phyloP scores from a whole-genome alignment of 2,113 vertebrate species.

The Petrocephalus zakoni region DNA sequence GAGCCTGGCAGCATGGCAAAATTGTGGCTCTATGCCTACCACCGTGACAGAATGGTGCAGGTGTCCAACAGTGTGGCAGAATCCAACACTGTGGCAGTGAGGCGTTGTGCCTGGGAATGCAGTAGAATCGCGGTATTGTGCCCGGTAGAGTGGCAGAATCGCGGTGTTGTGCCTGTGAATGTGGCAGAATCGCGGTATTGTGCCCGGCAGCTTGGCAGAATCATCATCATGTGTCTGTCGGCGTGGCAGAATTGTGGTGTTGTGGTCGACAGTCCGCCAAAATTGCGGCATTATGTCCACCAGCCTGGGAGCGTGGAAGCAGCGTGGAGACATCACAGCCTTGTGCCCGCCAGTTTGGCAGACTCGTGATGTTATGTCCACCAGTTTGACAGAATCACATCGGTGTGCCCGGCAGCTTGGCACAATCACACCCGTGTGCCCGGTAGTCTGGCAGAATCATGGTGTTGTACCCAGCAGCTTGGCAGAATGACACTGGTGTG shows the following conservation, averaged over 20 bases:
- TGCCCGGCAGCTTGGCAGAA: too few relatives aligned
- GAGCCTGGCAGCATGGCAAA: too few relatives aligned
- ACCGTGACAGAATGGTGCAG: too few relatives aligned
- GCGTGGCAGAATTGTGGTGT: too few relatives aligned
- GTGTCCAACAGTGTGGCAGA: neutral
- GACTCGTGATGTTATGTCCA: neutral
- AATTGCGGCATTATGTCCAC: too few relatives aligned
- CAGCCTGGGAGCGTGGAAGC: too few relatives aligned
- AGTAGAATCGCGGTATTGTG: too few relatives aligned
- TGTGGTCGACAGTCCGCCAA: too few relatives aligned
- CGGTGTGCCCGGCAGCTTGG: neutral
- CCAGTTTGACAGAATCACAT: neutral
- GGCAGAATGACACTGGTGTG: neutral
- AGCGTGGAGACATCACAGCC: neutral
- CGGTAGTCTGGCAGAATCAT: neutral
- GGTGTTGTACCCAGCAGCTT: neutral
- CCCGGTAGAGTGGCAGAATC: too few relatives aligned
- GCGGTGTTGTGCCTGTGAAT: too few relatives aligned
- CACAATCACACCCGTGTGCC: neutral
- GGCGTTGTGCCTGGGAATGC: neutral
- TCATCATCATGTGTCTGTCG: too few relatives aligned
- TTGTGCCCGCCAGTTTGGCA: neutral
- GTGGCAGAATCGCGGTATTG: neutral
- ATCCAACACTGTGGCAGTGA: neutral
- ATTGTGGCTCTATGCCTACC: too few relatives aligned